phyloP scores from a whole-genome alignment of 2,113 vertebrate genomes.

The Falco punctatus region DNA sequence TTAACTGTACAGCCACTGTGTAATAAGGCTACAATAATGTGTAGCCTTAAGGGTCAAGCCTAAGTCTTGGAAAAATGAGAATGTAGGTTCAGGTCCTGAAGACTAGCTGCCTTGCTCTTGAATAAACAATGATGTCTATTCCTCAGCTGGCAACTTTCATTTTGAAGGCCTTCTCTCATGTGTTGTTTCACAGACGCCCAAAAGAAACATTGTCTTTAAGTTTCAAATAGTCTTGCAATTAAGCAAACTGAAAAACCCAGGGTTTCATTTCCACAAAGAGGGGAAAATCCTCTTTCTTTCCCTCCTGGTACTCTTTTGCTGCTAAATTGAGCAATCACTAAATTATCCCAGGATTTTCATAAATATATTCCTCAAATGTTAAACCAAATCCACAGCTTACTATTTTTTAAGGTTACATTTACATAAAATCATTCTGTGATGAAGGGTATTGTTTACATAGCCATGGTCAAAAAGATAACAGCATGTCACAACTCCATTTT shows the following conservation, averaged over 20 bases:
- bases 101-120: neutral
- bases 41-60: neutral
- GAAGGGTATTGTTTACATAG: neutral
- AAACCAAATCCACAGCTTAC: neutral
- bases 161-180: neutral
- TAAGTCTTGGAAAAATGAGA: neutral
- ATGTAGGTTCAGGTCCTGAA: neutral
- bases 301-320: neutral
- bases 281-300: neutral
- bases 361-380: neutral
- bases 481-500: neutral
- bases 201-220: neutral
- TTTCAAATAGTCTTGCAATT: neutral
- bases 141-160: neutral
- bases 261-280: neutral
- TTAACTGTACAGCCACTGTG: neutral
- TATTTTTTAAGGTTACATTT: neutral
- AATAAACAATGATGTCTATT: neutral
- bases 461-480: neutral
- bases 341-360: neutral
- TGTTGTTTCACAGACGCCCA: neutral
- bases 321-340: neutral
- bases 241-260: accelerated
- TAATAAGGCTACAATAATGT: neutral
- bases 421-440: neutral